These are phyloP conservation scores for Petroica traversi DNA, from an alignment of 2,113 vertebrate genomes.

Conservation along the genomic window DNA sequence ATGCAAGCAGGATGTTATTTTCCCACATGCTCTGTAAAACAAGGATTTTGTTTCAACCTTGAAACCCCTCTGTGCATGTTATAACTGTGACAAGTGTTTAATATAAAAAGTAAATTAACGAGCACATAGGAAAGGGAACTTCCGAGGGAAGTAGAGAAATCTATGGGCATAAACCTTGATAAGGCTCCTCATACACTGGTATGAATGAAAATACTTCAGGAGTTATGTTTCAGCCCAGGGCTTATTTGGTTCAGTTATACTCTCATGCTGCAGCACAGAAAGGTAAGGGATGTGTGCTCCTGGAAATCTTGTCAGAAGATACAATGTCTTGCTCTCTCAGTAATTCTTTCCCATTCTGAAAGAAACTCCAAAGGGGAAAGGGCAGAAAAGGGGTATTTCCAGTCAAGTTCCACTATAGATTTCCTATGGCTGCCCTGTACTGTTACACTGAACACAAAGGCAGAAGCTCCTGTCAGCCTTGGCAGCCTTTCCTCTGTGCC, in stretches of 20 bases:
- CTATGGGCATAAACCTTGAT: accelerated
- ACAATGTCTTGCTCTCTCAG: background rate
- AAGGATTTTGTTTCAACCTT: background rate
- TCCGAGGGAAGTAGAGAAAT: background rate
- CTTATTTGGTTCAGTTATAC: background rate
- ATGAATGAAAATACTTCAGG: background rate
- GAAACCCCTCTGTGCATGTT: background rate
- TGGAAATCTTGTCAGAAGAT: background rate
- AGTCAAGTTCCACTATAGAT: background rate
- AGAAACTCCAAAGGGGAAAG: background rate
- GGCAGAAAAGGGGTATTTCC: background rate
- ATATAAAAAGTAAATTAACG: background rate
- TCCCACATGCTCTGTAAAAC: background rate
- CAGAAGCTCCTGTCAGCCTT: background rate
- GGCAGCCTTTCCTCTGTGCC: background rate
- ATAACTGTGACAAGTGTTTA: background rate
- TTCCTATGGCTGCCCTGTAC: background rate
- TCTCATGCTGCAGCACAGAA: background rate
- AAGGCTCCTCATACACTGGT: background rate
- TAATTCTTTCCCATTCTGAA: background rate
- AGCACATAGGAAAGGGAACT: background rate
- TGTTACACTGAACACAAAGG: background rate
- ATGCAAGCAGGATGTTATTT: background rate
- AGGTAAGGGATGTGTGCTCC: too few species aligned
- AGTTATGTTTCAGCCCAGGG: background rate